A percentile compares a stretch with the other conserved stretches of the same genome.
phyloP scores from a whole-genome alignment of 37 sponge, comb jelly and placozoan species.

The Dysidea cf. avara region DNA sequence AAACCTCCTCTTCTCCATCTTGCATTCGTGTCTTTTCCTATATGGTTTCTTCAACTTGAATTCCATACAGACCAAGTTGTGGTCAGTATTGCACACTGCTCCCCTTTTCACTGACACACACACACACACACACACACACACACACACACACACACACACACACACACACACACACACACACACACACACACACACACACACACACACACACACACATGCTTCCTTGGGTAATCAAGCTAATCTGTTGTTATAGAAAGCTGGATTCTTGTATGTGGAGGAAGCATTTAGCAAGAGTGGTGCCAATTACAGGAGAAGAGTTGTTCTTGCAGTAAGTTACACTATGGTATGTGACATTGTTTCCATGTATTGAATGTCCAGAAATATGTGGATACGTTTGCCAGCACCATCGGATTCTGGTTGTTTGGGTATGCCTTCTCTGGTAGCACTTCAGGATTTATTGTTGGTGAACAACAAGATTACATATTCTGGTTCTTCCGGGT shows the following conservation, averaged over 20 bases:
- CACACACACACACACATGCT: too few relatives aligned
- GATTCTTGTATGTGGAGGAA: slow-evolving; percentile 81
- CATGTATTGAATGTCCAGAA: neutral
- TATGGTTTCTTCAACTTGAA: too few relatives aligned
- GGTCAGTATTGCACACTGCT: too few relatives aligned
- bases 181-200: slow-evolving; percentile 10
- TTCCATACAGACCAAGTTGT: too few relatives aligned
- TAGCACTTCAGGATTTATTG: slow-evolving; percentile 18
- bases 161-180: slow-evolving; percentile 25
- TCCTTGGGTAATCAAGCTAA: too few relatives aligned
- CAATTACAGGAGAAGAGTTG: slow-evolving; percentile 71
- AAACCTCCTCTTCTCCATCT: too few relatives aligned
- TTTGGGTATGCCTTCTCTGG: slow-evolving; percentile 84
- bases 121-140: slow-evolving; percentile 15
- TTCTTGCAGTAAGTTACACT: slow-evolving; percentile 66
- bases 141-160: slow-evolving; percentile 21
- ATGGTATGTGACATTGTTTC: neutral
- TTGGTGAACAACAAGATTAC: slow-evolving; percentile 69
- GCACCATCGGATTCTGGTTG: slow-evolving; percentile 67
- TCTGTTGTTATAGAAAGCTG: slow-evolving; percentile 95
- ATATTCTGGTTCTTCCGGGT: slow-evolving; percentile 39
- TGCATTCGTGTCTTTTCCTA: too few relatives aligned
- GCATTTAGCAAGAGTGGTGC: slow-evolving; percentile 59
- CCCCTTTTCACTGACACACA: too few relatives aligned
- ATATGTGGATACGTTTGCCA: slow-evolving; percentile 34